Evolutionary conservation across 2,797 vertebrate species (phyloP).

Genomic region (Pampus argenteus): DNA sequence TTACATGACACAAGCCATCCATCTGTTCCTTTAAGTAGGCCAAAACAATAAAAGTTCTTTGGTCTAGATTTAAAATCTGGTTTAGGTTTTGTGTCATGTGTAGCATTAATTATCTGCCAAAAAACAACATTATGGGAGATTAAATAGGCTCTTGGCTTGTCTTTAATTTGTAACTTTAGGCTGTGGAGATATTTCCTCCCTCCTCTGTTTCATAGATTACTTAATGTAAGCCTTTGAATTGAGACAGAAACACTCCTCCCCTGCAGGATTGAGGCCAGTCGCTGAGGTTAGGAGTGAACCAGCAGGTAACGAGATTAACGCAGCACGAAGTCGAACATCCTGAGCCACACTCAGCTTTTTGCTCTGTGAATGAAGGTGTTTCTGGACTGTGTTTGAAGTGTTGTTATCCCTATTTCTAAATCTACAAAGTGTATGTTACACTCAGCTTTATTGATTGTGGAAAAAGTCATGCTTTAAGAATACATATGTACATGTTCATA

Average conservation of each 20-base stretch:
- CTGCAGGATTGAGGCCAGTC: slow-evolving; percentile 77
- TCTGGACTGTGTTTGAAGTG: background rate
- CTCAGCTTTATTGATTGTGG: too few species aligned
- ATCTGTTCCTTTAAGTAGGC: slow-evolving; percentile 23
- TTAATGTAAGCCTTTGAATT: slow-evolving; percentile 66
- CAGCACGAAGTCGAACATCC: slow-evolving; percentile 28
- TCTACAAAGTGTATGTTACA: background rate
- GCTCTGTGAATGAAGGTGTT: slow-evolving; percentile 15
- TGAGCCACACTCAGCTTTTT: slow-evolving; percentile 1
- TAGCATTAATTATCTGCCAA: background rate
- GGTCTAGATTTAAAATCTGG: background rate
- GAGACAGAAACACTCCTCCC: slow-evolving; percentile 43
- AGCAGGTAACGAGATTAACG: slow-evolving; percentile 76
- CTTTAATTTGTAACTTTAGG: background rate
- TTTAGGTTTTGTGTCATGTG: background rate
- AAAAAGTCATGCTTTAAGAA: too few species aligned
- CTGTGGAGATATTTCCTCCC: background rate
- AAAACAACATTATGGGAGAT: slow-evolving; percentile 1
- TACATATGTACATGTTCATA: background rate
- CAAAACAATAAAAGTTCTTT: background rate
- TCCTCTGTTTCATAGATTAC: background rate
- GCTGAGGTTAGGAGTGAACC: slow-evolving; percentile 46
- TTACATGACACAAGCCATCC: slow-evolving; percentile 2
- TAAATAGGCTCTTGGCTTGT: background rate
- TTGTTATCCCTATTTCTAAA: too few species aligned